Percentiles rank a stretch among this genome's conserved stretches.
Evolutionary conservation across 1,140 invertebrate species (phyloP).

Genomic region (Episyrphus balteatus): DNA sequence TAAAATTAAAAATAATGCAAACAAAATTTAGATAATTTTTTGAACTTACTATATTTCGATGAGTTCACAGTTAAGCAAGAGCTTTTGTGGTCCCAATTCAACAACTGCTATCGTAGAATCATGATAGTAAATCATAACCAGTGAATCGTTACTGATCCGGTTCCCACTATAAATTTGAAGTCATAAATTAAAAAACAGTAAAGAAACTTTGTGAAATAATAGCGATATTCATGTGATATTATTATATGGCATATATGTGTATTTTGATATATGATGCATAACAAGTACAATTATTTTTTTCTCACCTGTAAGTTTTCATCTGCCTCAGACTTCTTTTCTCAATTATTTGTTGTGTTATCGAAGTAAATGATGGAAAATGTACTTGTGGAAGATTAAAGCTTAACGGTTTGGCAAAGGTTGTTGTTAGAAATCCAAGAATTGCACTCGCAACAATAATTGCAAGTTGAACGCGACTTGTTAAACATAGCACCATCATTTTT

Average conservation of each 20-base stretch:
- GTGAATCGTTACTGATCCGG: conserved; percentile 47
- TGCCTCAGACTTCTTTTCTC: conserved; percentile 28
- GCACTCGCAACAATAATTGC: conserved; percentile 19
- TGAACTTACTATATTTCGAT: conserved; percentile 71
- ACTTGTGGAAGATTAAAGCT: conserved; percentile 30
- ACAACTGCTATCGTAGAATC: conserved; percentile 72
- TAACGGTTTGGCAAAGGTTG: conserved; percentile 26
- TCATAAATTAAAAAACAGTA: conserved; percentile 8
- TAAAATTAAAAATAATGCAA: too few species aligned
- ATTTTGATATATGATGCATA: too few species aligned
- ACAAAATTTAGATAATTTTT: background rate
- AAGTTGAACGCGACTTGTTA: conserved; percentile 9
- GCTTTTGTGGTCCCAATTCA: conserved; percentile 51
- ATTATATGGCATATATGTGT: too few species aligned
- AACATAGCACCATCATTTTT: too few species aligned
- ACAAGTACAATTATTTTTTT: too few species aligned
- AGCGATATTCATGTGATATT: too few species aligned
- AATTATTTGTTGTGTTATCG: conserved; percentile 35
- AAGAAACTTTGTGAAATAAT: too few species aligned
- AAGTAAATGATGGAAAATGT: conserved; percentile 29
- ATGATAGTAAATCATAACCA: conserved; percentile 60
- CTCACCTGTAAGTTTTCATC: conserved; percentile 38
- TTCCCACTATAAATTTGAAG: conserved; percentile 49
- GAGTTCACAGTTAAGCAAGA: conserved; percentile 64
- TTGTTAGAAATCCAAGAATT: conserved; percentile 23